Evolutionary conservation across 2,113 vertebrate species (phyloP).

Genomic region (Odocoileus virginianus): DNA sequence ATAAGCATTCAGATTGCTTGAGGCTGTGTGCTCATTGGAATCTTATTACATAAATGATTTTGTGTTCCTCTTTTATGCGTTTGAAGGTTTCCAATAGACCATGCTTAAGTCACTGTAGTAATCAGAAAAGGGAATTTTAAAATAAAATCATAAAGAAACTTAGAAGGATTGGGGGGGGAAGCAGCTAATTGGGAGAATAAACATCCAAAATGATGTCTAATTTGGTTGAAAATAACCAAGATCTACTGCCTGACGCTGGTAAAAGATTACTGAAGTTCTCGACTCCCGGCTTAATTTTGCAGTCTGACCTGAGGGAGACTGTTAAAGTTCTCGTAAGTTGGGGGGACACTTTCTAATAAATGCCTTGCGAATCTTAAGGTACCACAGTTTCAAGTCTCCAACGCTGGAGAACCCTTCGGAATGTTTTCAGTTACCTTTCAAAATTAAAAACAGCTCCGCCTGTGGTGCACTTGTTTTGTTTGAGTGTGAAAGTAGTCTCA

Average conservation of each 20-base stretch:
- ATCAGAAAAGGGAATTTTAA: conserved; percentile 9
- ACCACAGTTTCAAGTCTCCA: not conserved
- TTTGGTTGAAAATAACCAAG: conserved; percentile 66
- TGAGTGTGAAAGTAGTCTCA: not conserved
- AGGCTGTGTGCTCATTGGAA: not conserved
- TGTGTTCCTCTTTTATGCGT: not conserved
- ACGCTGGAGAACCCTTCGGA: not conserved
- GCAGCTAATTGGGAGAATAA: conserved; percentile 42
- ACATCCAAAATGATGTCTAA: conserved; percentile 55
- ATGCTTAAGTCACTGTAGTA: not conserved
- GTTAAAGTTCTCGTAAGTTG: not conserved
- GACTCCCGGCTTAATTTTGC: conserved; percentile 30
- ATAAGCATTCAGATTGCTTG: not conserved
- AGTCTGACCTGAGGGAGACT: conserved; percentile 21
- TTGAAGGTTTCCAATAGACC: not conserved
- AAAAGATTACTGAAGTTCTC: conserved; percentile 32
- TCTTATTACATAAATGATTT: not conserved
- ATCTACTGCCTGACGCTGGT: not conserved
- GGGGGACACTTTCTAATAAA: conserved; percentile 3
- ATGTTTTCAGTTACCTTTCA: conserved; percentile 40
- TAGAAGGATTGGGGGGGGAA: not conserved
- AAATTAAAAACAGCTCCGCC: conserved; percentile 29
- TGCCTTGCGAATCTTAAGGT: not conserved
- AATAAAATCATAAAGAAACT: conserved; percentile 50
- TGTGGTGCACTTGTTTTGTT: not conserved